Evolutionary conservation across 2,888 invertebrate species (phyloP).

Genomic region (Trisateles emortualis): DNA sequence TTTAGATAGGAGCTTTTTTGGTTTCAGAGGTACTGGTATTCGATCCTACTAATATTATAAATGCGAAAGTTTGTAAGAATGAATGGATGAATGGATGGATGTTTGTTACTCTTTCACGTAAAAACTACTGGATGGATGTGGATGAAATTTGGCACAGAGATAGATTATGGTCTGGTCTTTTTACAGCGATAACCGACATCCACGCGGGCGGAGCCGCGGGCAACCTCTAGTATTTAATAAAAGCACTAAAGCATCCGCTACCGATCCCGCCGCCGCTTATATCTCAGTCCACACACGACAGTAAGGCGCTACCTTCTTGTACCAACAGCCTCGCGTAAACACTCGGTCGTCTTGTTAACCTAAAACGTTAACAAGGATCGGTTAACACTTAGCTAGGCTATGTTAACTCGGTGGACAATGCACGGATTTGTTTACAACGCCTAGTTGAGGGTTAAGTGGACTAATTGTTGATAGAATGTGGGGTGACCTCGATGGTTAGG

Average conservation of each 20-base stretch:
- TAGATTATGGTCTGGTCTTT: too few species aligned
- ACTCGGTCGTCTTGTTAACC: constrained; percentile 80
- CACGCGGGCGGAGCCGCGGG: too few species aligned
- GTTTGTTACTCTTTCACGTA: too few species aligned
- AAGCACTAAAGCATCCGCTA: background rate
- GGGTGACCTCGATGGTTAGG: constrained; percentile 35
- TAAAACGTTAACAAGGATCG: constrained; percentile 84
- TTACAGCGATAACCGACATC: too few species aligned
- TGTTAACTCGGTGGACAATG: constrained; percentile 82
- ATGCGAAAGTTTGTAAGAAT: too few species aligned
- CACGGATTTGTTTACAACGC: constrained; percentile 75
- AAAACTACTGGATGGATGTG: too few species aligned
- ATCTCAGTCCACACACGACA: constrained; percentile 36
- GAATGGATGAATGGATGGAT: too few species aligned
- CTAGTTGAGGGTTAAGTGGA: constrained; percentile 82
- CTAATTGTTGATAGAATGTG: constrained; percentile 82
- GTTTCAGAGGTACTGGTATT: too few species aligned
- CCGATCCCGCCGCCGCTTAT: constrained; percentile 7
- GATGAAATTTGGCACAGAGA: too few species aligned
- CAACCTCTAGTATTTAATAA: background rate
- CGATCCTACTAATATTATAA: too few species aligned
- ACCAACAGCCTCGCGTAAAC: constrained; percentile 67
- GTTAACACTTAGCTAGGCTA: constrained; percentile 75
- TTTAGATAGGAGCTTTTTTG: too few species aligned
- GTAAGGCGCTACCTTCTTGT: constrained; percentile 70